These are phyloP conservation scores for Chloebia gouldiae DNA, from an alignment of 2,113 vertebrate genomes.

Conservation along the genomic window DNA sequence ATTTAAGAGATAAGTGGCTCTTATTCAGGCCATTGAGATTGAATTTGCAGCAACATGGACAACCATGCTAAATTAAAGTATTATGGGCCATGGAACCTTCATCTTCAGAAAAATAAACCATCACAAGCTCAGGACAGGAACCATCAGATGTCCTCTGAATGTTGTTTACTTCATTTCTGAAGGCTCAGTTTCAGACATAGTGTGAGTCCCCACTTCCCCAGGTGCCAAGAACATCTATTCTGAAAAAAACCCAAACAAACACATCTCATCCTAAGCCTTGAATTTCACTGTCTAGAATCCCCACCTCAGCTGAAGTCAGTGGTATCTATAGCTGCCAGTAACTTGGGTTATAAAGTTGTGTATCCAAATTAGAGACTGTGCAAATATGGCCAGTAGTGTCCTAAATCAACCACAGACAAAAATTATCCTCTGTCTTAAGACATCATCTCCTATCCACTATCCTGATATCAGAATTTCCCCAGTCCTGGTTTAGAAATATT, in stretches of 20 bases:
- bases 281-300: background rate
- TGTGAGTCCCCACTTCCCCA: rapidly evolving
- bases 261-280: background rate
- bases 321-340: background rate
- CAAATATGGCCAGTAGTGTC: background rate
- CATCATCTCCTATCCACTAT: background rate
- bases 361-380: background rate
- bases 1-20: background rate
- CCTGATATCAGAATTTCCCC: background rate
- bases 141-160: background rate
- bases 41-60: background rate
- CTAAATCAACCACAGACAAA: background rate
- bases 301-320: background rate
- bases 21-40: background rate
- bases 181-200: background rate
- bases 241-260: background rate
- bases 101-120: background rate
- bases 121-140: background rate
- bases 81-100: background rate
- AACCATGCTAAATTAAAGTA: background rate
- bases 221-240: background rate
- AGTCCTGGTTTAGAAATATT: background rate
- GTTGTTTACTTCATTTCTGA: background rate
- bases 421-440: background rate
- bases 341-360: background rate